Base-by-base conservation (phyloP, 2,113 vertebrate genomes). In the Elanus axillaris region DNA sequence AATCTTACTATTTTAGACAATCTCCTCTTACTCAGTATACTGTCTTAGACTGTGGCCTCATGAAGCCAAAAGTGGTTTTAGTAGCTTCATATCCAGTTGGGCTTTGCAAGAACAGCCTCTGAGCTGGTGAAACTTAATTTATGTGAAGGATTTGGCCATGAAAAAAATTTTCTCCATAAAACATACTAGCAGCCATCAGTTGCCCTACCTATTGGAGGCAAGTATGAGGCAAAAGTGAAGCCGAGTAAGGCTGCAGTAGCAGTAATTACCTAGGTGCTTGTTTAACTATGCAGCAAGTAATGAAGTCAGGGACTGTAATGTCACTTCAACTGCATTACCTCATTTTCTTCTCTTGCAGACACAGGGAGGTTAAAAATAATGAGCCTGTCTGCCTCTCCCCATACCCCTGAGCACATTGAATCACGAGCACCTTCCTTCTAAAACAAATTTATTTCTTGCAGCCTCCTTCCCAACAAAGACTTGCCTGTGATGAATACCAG, bases 361-460 rank as follows among this genome's bases (percentile, higher is more conserved):
- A 86, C 84, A 77, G 94, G 93, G 96, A 91, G 94, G 92, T 93
- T 95, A 90, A 94, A 96, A 97, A 96, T 96, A 97, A 97, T 95
- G 96, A 96, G 94, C 95, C 94, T 97, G 97, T 97, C 97, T 97
- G 90, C 92, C 80, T 96, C 69, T 14, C 64, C 43, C 77, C 59
- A 36, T 97, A 96, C 95, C 97, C 97, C 94, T 92, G 98, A 98
- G 98, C 98, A 75, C 97, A 97, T 56, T 97, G 98, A 97, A 97
- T 97, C 98, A 91, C 97, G 95, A 97, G 98, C 96, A 97, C 97
- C 97, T 98, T 97, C 97, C 97, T 97, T 98, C 98, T 98, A 98
- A 99, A 98, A 99, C 98, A 99, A 99, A 99, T 99, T 98, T 99
- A 99, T 99, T 99, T 98, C 98, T 97, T 97, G 97, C 98, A 97